Percentiles rank a stretch among this genome's conserved stretches.
These are phyloP conservation scores for Leptopterna dolabrata DNA, from an alignment of 2,888 invertebrate species.

Conservation along the genomic window DNA sequence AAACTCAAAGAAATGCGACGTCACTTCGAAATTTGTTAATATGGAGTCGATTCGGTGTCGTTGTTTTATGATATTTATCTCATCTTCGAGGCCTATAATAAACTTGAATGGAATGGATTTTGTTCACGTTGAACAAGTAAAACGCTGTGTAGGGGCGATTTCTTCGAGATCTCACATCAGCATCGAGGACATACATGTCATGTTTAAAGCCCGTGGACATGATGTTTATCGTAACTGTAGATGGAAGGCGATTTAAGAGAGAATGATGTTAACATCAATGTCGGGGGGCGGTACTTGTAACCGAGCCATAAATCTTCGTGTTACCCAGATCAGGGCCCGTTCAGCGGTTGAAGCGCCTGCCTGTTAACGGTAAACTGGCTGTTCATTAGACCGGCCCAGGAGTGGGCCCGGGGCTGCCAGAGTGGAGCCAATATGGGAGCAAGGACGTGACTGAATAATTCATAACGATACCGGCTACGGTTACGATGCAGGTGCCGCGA, in stretches of 20 bases:
- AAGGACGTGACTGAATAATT: constrained; percentile 31
- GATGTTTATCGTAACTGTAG: background rate
- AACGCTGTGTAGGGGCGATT: too few relatives aligned
- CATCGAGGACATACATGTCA: too few relatives aligned
- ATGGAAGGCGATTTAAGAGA: background rate
- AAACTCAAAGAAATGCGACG: too few relatives aligned
- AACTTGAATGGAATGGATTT: too few relatives aligned
- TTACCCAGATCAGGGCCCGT: background rate
- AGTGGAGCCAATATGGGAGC: constrained; percentile 32
- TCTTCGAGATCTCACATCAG: too few relatives aligned
- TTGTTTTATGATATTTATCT: too few relatives aligned
- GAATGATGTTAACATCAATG: background rate
- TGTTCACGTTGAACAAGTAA: too few relatives aligned
- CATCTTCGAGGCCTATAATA: too few relatives aligned
- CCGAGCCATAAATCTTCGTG: background rate
- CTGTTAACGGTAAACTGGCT: constrained; percentile 29
- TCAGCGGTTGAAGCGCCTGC: background rate
- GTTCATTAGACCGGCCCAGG: constrained; percentile 8
- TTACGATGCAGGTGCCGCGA: background rate
- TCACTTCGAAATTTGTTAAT: too few relatives aligned
- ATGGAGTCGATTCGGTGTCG: too few relatives aligned
- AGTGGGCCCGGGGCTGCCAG: constrained; percentile 1
- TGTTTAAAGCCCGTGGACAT: background rate
- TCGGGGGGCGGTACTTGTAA: constrained; percentile 4
- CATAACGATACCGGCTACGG: background rate